Conservation (phyloP, 2,113 vertebrate genomes). For the Crotalus tigris region DNA sequence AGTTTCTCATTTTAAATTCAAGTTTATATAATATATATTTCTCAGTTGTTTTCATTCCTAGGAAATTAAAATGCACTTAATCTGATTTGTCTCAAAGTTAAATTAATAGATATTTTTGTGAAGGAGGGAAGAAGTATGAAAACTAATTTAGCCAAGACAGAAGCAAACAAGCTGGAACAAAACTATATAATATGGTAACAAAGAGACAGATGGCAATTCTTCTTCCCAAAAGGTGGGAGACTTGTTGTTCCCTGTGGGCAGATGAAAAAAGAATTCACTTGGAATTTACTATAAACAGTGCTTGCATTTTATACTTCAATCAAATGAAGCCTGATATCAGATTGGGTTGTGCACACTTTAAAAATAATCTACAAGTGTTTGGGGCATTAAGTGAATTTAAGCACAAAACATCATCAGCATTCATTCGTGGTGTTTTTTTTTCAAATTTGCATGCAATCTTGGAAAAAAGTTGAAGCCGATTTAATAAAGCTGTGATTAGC, state of each 20-base stretch:
- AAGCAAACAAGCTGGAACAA: background rate
- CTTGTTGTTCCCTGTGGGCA: too few species aligned
- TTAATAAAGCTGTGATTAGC: background rate
- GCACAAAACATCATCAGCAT: background rate
- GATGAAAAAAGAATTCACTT: too few species aligned
- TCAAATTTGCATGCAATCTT: background rate
- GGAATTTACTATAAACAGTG: too few species aligned
- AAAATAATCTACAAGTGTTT: background rate
- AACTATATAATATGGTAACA: background rate
- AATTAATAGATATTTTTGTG: too few species aligned
- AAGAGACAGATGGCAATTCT: too few species aligned
- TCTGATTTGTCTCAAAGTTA: too few species aligned
- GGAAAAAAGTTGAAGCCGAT: background rate
- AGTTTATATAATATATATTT: background rate
- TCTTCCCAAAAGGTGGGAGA: too few species aligned
- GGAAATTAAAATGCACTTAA: too few species aligned
- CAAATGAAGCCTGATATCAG: background rate
- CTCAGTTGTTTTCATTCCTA: background rate
- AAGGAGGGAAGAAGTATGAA: background rate
- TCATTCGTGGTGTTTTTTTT: background rate
- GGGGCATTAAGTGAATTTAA: background rate
- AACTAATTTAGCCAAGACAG: background rate
- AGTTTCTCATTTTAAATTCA: background rate
- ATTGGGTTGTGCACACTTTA: background rate
- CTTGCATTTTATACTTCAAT: background rate